Conservation (phyloP, 2,113 vertebrate species). For the Istiophorus platypterus region DNA sequence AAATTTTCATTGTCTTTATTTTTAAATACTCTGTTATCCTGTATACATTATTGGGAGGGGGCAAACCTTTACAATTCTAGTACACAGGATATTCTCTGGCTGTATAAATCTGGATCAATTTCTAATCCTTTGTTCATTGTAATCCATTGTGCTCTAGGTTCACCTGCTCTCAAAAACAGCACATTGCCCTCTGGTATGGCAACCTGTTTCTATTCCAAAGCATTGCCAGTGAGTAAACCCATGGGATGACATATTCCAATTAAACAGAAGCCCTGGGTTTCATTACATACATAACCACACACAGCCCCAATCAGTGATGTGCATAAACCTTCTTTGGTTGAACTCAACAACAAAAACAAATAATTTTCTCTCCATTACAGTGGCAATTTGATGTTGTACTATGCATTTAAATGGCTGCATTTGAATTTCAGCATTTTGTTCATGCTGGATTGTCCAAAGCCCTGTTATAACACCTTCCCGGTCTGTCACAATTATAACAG, state of each 20-base stretch:
- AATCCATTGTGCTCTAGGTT: background rate
- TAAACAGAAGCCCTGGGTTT: background rate
- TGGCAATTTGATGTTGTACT: background rate
- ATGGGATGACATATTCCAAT: background rate
- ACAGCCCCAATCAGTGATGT: background rate
- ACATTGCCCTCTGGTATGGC: background rate
- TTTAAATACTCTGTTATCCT: background rate
- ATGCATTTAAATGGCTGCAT: background rate
- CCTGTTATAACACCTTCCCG: background rate
- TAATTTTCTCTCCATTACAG: background rate
- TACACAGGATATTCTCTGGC: background rate
- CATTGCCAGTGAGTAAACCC: background rate
- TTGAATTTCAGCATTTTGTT: background rate
- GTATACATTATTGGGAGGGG: background rate
- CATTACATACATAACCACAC: background rate
- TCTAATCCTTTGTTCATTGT: background rate
- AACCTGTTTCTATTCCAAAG: slow-evolving; percentile 7
- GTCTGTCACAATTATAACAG: background rate
- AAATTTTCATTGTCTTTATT: too few species aligned
- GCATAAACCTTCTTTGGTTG: background rate
- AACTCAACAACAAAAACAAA: background rate
- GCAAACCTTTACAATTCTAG: background rate
- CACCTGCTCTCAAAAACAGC: slow-evolving; percentile 7
- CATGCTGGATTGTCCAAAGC: background rate
- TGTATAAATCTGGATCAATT: background rate